Conservation (phyloP, 2,113 vertebrate genomes). For the Atlantisia rogersi region DNA sequence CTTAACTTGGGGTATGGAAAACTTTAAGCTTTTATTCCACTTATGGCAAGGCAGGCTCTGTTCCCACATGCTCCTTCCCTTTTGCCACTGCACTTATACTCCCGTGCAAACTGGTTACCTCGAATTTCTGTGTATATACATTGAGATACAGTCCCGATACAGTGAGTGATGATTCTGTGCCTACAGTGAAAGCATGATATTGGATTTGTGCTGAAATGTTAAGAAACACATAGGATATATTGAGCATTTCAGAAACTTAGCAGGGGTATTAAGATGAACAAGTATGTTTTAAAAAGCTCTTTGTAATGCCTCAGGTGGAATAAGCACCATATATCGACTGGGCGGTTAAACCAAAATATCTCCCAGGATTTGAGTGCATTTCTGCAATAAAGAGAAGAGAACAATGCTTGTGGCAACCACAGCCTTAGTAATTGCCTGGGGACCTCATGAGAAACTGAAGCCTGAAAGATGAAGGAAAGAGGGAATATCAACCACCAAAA, state of each 20-base stretch:
- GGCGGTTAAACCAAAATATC: slow-evolving; percentile 20
- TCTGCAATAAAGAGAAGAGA: slow-evolving; percentile 38
- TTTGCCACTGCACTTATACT: not conserved
- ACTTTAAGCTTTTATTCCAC: not conserved
- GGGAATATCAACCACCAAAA: not conserved
- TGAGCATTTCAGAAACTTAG: slow-evolving; percentile 30
- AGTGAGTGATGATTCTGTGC: not conserved
- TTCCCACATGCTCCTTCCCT: not conserved
- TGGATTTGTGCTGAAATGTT: slow-evolving; percentile 37
- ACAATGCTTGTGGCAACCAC: not conserved
- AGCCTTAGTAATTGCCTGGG: slow-evolving; percentile 3
- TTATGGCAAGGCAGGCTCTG: not conserved
- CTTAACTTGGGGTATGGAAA: not conserved
- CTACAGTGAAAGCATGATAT: not conserved
- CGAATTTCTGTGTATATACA: not conserved
- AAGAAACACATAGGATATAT: slow-evolving; percentile 25
- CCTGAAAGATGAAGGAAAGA: not conserved
- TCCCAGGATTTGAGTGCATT: not conserved
- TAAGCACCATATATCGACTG: not conserved
- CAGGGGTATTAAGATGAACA: slow-evolving; percentile 28
- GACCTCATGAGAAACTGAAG: not conserved
- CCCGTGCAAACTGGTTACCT: not conserved
- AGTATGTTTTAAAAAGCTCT: slow-evolving; percentile 38
- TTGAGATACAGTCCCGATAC: not conserved
- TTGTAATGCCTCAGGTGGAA: slow-evolving; percentile 13